phyloP scores from a whole-genome alignment of 2,888 invertebrate species.

The Mimachlamys varia region DNA sequence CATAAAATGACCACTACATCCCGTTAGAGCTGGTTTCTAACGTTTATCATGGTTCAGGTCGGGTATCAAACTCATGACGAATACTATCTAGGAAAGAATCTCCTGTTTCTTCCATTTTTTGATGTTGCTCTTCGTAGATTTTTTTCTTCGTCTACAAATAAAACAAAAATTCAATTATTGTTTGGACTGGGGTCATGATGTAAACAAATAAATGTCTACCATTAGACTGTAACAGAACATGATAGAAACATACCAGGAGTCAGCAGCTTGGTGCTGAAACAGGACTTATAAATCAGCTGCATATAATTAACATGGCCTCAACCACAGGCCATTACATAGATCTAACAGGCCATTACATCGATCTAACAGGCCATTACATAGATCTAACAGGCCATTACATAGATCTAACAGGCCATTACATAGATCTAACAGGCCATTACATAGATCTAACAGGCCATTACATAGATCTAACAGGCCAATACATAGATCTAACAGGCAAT shows the following conservation, averaged over 20 bases:
- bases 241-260: too few relatives aligned
- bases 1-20: background rate
- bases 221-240: background rate
- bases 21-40: background rate
- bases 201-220: background rate
- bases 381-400: too few relatives aligned
- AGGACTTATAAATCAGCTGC: too few relatives aligned
- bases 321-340: too few relatives aligned
- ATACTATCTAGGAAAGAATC: conserved; percentile 76
- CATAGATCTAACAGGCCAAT: too few relatives aligned
- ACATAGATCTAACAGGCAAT: too few relatives aligned
- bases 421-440: too few relatives aligned
- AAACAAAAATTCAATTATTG: conserved; percentile 40
- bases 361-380: too few relatives aligned
- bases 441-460: too few relatives aligned
- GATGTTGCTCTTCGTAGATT: conserved; percentile 72
- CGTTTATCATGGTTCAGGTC: conserved; percentile 42
- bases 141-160: conserved; percentile 71
- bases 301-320: too few relatives aligned
- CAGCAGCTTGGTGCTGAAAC: background rate
- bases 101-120: conserved; percentile 67
- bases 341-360: too few relatives aligned
- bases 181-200: background rate
- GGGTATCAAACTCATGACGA: conserved; percentile 64
- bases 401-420: too few relatives aligned